Evolutionary conservation across 2,888 invertebrate species (phyloP).

Genomic region (Drosophila falleni): DNA sequence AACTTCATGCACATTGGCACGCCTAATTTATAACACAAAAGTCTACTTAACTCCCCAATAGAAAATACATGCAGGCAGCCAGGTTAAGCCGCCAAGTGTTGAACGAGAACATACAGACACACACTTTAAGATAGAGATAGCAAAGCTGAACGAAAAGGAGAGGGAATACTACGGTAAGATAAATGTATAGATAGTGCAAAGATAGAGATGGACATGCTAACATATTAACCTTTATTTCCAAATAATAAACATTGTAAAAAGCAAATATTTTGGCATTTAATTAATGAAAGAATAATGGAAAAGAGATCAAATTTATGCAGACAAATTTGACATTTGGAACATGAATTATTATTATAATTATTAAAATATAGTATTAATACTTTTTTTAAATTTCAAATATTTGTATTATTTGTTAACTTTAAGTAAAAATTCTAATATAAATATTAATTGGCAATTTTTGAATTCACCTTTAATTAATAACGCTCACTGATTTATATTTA

Average conservation of each 20-base stretch:
- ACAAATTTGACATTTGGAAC: too few species aligned
- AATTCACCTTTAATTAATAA: too few species aligned
- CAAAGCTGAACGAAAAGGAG: background rate
- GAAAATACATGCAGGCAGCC: constrained; percentile 38
- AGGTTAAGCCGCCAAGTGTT: constrained; percentile 55
- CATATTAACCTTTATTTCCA: background rate
- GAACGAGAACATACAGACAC: background rate
- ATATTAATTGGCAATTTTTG: too few species aligned
- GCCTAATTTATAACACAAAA: constrained; percentile 78
- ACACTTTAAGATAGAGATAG: constrained; percentile 7
- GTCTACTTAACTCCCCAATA: constrained; percentile 75
- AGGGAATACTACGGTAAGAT: background rate
- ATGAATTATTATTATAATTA: too few species aligned
- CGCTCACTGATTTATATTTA: too few species aligned
- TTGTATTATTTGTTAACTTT: too few species aligned
- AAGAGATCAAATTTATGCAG: too few species aligned
- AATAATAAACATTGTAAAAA: background rate
- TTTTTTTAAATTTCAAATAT: too few species aligned
- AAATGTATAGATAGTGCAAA: constrained; percentile 5
- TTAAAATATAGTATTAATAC: too few species aligned
- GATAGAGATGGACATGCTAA: constrained; percentile 5
- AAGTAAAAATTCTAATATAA: too few species aligned
- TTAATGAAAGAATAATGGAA: background rate
- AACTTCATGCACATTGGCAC: constrained; percentile 68
- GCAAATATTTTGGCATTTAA: background rate